Base-by-base conservation (phyloP, 2,888 invertebrate genomes). In the Caradrina clavipalpis region DNA sequence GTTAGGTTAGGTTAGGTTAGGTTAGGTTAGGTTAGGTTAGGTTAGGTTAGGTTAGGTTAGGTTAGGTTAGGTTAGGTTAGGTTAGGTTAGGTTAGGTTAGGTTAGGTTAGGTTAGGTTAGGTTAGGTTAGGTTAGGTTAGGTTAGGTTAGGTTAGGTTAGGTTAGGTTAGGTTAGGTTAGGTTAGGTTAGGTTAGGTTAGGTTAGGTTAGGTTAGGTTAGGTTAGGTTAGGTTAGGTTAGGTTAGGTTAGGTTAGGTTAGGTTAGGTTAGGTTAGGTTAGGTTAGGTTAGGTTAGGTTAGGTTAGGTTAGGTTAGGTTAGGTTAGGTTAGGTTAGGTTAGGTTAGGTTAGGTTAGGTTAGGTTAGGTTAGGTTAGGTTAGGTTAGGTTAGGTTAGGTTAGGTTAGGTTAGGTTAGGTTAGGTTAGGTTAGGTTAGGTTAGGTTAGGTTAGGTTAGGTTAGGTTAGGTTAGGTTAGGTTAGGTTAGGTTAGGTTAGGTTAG, bases 81-180 rank as follows among this genome's bases (percentile, higher is more conserved):
- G 67, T 73, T 75, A 73, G 73, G 73, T 73, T 71, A 71, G 71
- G 76, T 76, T 72, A 72, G 69, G 69, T 72, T 72, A 69, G 69
- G 76, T 76, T 72, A 58, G 54, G 62, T 61, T 61, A 58, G 56
- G 60, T 65, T 57, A 50, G 47, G 63, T 58, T 76, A 59, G 54
- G 60, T 68, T 70, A 69, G 56, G 61, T 75, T 57, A 68, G 66
- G 58, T 63, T 57, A 58, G 71, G 78, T 61, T 78, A 60, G 63
- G 62, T 64, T 64, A 62, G 68, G 64, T 64, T 64, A 64, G 64
- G 68, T 56, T 68, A 64, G 74, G 76, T 69, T 74, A 71, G 65
- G 74, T 78, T 69, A 72, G 80, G 68, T 67, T 73, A 64, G 68
- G 64, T 60, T 67, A 66, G 62, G 64, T 67, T 65, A 62, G 62